Base-by-base conservation (phyloP, 2,888 invertebrate species). In the Eupithecia centaureata region DNA sequence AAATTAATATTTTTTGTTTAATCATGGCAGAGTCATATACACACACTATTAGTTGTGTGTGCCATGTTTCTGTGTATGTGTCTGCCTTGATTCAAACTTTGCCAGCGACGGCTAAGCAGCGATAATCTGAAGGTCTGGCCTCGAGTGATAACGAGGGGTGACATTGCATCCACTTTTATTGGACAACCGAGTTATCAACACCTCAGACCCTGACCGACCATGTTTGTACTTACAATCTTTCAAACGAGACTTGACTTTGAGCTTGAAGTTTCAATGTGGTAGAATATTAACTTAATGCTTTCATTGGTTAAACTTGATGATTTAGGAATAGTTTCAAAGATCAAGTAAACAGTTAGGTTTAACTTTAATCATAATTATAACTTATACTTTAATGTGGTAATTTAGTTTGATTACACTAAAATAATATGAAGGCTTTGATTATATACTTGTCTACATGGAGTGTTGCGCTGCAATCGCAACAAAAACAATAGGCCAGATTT, bases 111-210 rank as follows among this genome's bases (percentile, higher is more conserved):
- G 27, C 32, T 47, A 33, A 27, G 27, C 57, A 25, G 58, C 30
- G 51, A 52, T 67, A 25, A 62, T 62, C 52, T 63, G 38, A 42
- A 52, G 52, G 47, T 47, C 38, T 59, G 59, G 25, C 59, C 27
- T 10, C 59, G 32, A 52, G 38, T 54, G 67, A 67, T 67, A 59
- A 52, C 59, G 27, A 22, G 51, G 12, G 51, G 62, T 52, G 59
- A 63, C 52, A 54, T 67, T 67, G 63, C 67, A 63, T 63, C 59
- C 18, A 67, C 42, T 67, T 67, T 54, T 63, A 63, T 54, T 35
- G 54, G 38, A 58, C 66, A 25, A 25, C 67, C n/a, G n/a, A n/a
- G n/a, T 59, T 52, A 42, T 18, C n/a, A 62, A 62, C 66, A 61
- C 61, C 61, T n/a, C 30, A 38, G 32, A 25, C 52, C 52, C 5